Evolutionary conservation across 2,888 invertebrate species (phyloP).

Genomic region (Eupithecia abbreviata): DNA sequence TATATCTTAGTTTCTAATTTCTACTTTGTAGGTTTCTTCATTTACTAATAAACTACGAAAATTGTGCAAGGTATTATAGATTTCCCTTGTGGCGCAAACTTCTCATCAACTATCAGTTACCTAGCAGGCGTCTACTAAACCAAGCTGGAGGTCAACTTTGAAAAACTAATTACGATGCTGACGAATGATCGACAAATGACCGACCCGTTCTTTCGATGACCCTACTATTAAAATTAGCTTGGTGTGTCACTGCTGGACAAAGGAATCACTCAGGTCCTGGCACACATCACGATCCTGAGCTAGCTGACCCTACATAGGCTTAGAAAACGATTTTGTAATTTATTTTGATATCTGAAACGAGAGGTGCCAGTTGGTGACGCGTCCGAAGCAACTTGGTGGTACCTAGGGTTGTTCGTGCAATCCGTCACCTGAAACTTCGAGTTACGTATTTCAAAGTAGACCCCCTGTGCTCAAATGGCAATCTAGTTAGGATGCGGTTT

Average conservation of each 20-base stretch:
- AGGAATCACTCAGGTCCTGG: neutral
- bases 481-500: conserved; percentile 43
- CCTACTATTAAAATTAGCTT: neutral
- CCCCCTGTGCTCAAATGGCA: conserved; percentile 10
- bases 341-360: neutral
- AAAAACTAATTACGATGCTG: neutral
- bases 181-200: neutral
- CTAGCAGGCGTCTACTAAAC: conserved; percentile 1
- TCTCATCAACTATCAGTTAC: neutral
- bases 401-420: neutral
- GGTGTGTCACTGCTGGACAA: neutral
- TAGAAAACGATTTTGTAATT: neutral
- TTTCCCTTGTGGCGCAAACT: conserved; percentile 24
- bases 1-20: neutral
- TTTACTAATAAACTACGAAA: neutral
- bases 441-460: neutral
- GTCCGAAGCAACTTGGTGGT: neutral
- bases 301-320: neutral
- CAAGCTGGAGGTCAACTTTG: neutral
- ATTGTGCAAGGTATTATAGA: conserved; percentile 23
- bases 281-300: neutral
- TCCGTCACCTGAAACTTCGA: neutral
- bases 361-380: neutral
- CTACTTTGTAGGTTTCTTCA: neutral
- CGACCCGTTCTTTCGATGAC: neutral